Percentiles rank a stretch among this genome's conserved stretches.
Conservation (phyloP, 2,113 vertebrate species). For the Pterophyllum scalare region DNA sequence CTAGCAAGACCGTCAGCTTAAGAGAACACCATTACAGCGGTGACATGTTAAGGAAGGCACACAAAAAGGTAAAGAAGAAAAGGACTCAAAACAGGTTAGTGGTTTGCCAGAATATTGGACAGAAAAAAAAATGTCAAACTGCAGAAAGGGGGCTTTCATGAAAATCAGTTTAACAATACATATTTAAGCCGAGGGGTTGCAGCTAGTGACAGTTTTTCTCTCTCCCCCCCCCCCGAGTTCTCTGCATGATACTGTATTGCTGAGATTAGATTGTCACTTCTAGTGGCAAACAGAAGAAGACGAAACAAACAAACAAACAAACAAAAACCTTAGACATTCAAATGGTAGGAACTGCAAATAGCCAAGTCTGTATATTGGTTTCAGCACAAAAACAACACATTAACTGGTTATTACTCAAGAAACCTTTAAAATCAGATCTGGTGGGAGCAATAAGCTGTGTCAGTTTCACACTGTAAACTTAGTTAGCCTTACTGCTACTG, state of each 20-base stretch:
- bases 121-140: not conserved
- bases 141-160: not conserved
- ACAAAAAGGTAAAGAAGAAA: not conserved
- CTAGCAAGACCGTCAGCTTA: not conserved
- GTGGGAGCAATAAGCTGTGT: not conserved
- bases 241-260: not conserved
- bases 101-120: not conserved
- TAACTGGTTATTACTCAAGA: not conserved
- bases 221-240: not conserved
- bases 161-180: not conserved
- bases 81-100: not conserved
- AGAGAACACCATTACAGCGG: not conserved
- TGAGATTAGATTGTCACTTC: not conserved
- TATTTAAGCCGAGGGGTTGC: not conserved
- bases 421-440: not conserved
- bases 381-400: not conserved
- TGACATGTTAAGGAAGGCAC: not conserved
- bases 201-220: not conserved
- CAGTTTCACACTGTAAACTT: not conserved
- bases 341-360: not conserved
- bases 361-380: not conserved
- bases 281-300: not conserved
- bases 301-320: not conserved
- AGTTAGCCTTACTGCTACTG: conserved; percentile 24
- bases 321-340: not conserved